These are phyloP conservation scores for Cheilosia vernalis DNA, from an alignment of 2,888 invertebrate genomes.

Conservation along the genomic window DNA sequence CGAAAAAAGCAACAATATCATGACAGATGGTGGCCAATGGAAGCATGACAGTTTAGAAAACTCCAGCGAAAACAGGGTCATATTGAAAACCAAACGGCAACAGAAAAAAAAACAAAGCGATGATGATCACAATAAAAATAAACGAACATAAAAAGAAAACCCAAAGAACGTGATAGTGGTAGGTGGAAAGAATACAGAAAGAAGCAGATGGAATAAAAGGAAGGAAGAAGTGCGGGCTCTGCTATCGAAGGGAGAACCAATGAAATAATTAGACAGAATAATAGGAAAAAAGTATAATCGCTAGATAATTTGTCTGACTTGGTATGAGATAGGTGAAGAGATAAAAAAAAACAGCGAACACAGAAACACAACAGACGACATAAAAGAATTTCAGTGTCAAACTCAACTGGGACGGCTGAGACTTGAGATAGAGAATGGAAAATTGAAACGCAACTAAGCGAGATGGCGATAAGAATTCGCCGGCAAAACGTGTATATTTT, in stretches of 20 bases:
- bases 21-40: slow-evolving; percentile 51
- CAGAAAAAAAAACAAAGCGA: slow-evolving; percentile 3
- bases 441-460: slow-evolving; percentile 3
- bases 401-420: not conserved
- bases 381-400: slow-evolving; percentile 59
- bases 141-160: slow-evolving; percentile 18
- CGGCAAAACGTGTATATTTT: slow-evolving; percentile 22
- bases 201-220: slow-evolving; percentile 14
- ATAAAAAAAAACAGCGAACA: slow-evolving; percentile 26
- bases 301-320: slow-evolving; percentile 47
- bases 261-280: slow-evolving; percentile 46
- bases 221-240: slow-evolving; percentile 26
- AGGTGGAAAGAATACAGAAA: slow-evolving; percentile 3
- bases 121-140: slow-evolving; percentile 44
- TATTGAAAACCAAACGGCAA: slow-evolving; percentile 3
- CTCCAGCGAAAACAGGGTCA: slow-evolving; percentile 36
- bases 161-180: slow-evolving; percentile 20
- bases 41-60: slow-evolving; percentile 44
- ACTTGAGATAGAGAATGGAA: slow-evolving; percentile 1
- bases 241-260: slow-evolving; percentile 2
- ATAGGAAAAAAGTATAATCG: slow-evolving; percentile 32
- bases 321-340: slow-evolving; percentile 15
- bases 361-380: slow-evolving; percentile 2
- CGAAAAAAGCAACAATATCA: slow-evolving; percentile 21
- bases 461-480: slow-evolving; percentile 11